phyloP scores from a whole-genome alignment of 2,888 invertebrate species.

The Rhaphigaster nebulosa region DNA sequence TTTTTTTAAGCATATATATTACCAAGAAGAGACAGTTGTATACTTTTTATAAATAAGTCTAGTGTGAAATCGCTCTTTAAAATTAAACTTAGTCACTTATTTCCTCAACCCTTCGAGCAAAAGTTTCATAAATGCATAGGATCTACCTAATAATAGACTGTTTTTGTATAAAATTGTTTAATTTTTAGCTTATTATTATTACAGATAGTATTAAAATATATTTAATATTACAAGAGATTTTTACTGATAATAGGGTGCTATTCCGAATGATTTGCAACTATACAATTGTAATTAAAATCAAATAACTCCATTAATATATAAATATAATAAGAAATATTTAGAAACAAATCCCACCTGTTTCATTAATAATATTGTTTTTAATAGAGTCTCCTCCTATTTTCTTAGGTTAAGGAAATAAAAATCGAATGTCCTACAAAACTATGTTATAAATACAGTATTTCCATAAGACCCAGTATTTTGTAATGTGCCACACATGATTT shows the following conservation, averaged over 20 bases:
- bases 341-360: constrained; percentile 56
- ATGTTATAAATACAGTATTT: constrained; percentile 54
- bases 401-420: constrained; percentile 51
- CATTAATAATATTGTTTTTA: constrained; percentile 37
- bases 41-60: neutral
- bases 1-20: neutral
- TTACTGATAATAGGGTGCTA: constrained; percentile 48
- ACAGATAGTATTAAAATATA: constrained; percentile 44
- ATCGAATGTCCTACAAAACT: neutral
- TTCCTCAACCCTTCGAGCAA: constrained; percentile 25
- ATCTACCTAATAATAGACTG: constrained; percentile 45
- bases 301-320: constrained; percentile 47
- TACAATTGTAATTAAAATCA: constrained; percentile 33
- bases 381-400: constrained; percentile 42
- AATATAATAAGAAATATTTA: constrained; percentile 21
- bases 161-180: constrained; percentile 44
- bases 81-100: constrained; percentile 21
- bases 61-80: constrained; percentile 29
- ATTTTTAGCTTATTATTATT: constrained; percentile 22
- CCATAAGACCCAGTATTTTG: constrained; percentile 56
- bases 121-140: constrained; percentile 31
- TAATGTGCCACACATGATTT: constrained; percentile 54
- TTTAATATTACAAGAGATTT: constrained; percentile 25
- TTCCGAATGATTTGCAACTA: constrained; percentile 9
- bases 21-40: neutral